Evolutionary conservation across 2,888 invertebrate genomes (phyloP).

Genomic region (Halocaridina rubra): DNA sequence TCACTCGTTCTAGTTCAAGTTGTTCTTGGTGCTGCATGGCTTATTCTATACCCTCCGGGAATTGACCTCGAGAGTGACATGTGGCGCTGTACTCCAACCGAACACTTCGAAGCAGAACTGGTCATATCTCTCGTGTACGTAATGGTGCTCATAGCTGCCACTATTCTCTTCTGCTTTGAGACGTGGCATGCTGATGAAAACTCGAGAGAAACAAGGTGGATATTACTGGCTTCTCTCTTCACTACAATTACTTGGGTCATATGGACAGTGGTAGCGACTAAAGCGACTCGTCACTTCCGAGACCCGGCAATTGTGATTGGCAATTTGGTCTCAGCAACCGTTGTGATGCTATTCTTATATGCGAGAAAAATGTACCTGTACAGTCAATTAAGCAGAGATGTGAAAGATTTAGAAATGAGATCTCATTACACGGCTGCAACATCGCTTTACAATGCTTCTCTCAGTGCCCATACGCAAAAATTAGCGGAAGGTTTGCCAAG

Average conservation of each 20-base stretch:
- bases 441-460: constrained; percentile 53
- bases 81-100: constrained; percentile 67
- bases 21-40: constrained; percentile 69
- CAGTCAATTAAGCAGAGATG: constrained; percentile 52
- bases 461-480: constrained; percentile 44
- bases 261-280: constrained; percentile 68
- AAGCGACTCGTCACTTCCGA: constrained; percentile 67
- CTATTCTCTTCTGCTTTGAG: constrained; percentile 68
- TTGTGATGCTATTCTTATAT: constrained; percentile 68
- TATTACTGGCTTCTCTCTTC: constrained; percentile 68
- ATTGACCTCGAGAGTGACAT: constrained; percentile 65
- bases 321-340: constrained; percentile 68
- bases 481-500: constrained; percentile 3
- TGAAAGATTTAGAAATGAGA: constrained; percentile 59
- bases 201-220: constrained; percentile 69
- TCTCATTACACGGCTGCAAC: constrained; percentile 60
- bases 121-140: constrained; percentile 69
- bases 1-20: constrained; percentile 69
- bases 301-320: constrained; percentile 69
- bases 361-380: constrained; percentile 67
- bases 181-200: constrained; percentile 68
- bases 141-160: constrained; percentile 68
- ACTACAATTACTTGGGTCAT: constrained; percentile 68
- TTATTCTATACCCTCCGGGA: constrained; percentile 68
- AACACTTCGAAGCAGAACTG: constrained; percentile 68